Evolutionary conservation across 2,888 invertebrate species (phyloP).

Genomic region (Agelastica alni): DNA sequence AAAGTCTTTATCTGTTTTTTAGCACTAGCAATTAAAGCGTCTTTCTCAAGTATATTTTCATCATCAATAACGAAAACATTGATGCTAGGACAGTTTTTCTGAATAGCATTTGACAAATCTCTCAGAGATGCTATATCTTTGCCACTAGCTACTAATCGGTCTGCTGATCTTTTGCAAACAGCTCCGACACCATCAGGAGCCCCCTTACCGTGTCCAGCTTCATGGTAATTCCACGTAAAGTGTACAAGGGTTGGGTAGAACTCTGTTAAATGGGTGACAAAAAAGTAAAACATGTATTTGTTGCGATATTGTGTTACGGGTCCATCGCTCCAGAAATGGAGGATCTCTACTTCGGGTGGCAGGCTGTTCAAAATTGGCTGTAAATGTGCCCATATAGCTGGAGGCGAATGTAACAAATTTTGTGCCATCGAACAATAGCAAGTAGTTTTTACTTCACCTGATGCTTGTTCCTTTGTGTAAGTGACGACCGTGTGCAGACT

Average conservation of each 20-base stretch:
- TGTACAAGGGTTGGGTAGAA: too few species aligned
- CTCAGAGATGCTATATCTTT: too few species aligned
- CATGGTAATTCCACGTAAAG: too few species aligned
- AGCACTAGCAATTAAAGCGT: neutral
- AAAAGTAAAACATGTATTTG: conserved; percentile 8
- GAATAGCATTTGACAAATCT: too few species aligned
- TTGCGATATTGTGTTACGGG: conserved; percentile 10
- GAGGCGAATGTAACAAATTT: conserved; percentile 13
- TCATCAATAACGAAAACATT: neutral
- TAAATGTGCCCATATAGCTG: conserved; percentile 19
- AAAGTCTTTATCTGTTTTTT: neutral
- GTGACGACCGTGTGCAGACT: conserved; percentile 11
- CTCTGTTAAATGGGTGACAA: too few species aligned
- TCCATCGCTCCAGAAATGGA: conserved; percentile 24
- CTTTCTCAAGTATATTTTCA: neutral
- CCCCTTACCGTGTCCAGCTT: too few species aligned
- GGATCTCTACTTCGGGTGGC: conserved; percentile 7
- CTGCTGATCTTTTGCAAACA: too few species aligned
- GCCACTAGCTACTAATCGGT: too few species aligned
- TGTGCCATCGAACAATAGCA: conserved; percentile 1
- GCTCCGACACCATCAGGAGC: too few species aligned
- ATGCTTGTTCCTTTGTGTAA: conserved; percentile 2
- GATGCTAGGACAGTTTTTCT: conserved; percentile 2
- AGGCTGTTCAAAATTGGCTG: conserved; percentile 11
- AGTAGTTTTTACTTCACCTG: conserved; percentile 4